Evolutionary conservation across 2,797 vertebrate species (phyloP), one percentile per base, ranked within the genome.

Genomic region (Antennarius maculatus): DNA sequence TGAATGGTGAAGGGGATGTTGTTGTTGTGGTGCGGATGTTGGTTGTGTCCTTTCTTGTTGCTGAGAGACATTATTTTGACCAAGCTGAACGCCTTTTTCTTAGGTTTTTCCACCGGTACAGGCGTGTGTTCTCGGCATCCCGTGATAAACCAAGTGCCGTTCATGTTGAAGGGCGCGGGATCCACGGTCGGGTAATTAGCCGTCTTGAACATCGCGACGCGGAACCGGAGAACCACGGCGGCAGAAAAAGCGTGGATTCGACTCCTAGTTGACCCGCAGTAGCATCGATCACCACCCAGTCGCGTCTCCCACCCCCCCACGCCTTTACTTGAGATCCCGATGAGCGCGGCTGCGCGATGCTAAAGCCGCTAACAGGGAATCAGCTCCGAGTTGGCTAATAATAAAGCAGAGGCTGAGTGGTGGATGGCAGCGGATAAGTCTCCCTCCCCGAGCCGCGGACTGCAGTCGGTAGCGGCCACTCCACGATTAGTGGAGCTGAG

Each of bases 1-100:
- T 97, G 97, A 85, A 99, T 96, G 86, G 95, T 95, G 71, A 98
- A 98, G 82, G 97, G 97, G 90, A 97, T 96, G 85, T 95, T 96
- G 93, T 94, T 92, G 92, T 93, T 92, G 92, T 85, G 37, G 53
- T 54, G 88, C 64, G 85, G 84, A 13, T 86, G 81, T 70, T 89
- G 93, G 71, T 78, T 81, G 56, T 93, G 94, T 66, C 94, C 94
- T 76, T 95, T 97, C 89, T 93, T 96, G 74, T 61, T 76, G 83
- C 83, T 80, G 49, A 95, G 94, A 39, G 96, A 95, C 93, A 97
- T 97, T 87, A 98, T 96, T 82, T 93, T 95, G 82, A 95, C 95
- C 88, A 98, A 91, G 81, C 93, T 96, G 92, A 97, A 97, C 77
- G 95, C 90, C 89, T 95, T 97, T 88, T 94, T 97, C 91, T 91